These are phyloP conservation scores for Ginglymostoma cirratum DNA, from an alignment of 2,113 vertebrate species.

Conservation along the genomic window DNA sequence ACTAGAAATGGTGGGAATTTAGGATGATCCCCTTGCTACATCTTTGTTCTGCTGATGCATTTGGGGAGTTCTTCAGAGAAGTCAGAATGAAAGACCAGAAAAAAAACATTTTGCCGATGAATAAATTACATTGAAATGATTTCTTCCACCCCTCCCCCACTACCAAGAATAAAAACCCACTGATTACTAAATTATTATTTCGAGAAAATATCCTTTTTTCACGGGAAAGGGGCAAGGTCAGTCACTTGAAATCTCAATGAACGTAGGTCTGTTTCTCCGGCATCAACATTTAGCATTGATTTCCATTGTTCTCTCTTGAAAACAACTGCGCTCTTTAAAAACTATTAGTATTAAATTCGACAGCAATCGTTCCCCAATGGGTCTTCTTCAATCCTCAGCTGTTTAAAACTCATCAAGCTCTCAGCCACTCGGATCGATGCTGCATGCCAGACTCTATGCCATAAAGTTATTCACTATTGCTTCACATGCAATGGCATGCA, in stretches of 20 bases:
- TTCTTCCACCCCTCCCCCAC: neutral
- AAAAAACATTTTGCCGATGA: neutral
- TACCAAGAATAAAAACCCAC: neutral
- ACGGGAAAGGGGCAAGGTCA: neutral
- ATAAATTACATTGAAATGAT: neutral
- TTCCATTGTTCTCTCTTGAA: neutral
- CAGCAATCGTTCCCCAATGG: conserved; percentile 5
- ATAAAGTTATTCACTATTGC: neutral
- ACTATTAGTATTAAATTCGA: conserved; percentile 11
- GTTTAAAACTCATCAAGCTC: neutral
- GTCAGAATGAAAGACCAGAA: neutral
- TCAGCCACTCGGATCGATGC: neutral
- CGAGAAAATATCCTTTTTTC: neutral
- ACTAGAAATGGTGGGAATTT: neutral
- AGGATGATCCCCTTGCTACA: neutral
- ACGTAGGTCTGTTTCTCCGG: neutral
- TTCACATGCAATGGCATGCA: neutral
- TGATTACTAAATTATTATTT: conserved; percentile 10
- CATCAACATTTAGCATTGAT: conserved; percentile 21
- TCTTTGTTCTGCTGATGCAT: neutral
- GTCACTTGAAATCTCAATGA: conserved; percentile 6
- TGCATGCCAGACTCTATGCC: neutral
- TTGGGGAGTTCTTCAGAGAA: neutral
- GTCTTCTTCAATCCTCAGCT: neutral
- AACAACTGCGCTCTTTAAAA: conserved; percentile 17